A percentile compares a stretch with the other conserved stretches of the same genome.
These are phyloP conservation scores for Peromyscus aztecus DNA, from an alignment of 2,797 vertebrate species.

Conservation along the genomic window DNA sequence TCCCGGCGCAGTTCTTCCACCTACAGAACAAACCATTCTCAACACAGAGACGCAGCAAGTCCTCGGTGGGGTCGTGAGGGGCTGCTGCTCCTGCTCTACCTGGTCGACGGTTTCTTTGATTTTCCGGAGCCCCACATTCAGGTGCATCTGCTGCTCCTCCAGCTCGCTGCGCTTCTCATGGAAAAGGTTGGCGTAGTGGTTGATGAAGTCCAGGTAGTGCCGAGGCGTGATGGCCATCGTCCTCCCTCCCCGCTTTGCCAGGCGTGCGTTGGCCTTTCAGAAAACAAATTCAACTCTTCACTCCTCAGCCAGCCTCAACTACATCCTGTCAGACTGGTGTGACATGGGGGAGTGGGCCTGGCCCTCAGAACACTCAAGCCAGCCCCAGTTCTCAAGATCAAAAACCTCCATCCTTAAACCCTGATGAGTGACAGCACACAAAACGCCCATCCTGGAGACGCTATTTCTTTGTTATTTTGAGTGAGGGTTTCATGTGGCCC, in stretches of 20 bases:
- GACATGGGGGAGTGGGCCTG: rapidly evolving
- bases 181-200: slow-evolving; percentile 98
- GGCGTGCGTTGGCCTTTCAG: slow-evolving; percentile 95
- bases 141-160: slow-evolving; percentile 99
- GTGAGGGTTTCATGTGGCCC: not conserved
- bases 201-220: slow-evolving; percentile 99
- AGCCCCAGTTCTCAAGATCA: not conserved
- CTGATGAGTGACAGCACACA: not conserved
- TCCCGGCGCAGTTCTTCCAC: slow-evolving; percentile 98
- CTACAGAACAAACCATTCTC: slow-evolving; percentile 78
- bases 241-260: slow-evolving; percentile 97
- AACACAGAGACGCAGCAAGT: rapidly evolving
- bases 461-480: not conserved
- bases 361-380: rapidly evolving
- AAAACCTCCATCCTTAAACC: not conserved
- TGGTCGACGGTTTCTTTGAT: slow-evolving; percentile 99
- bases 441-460: not conserved
- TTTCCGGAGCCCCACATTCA: slow-evolving; percentile 98
- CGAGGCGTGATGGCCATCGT: slow-evolving; percentile 99
- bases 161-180: slow-evolving; percentile 99
- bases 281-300: not conserved
- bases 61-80: rapidly evolving
- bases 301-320: not conserved
- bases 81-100: slow-evolving; percentile 82
- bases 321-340: rapidly evolving